A percentile compares a stretch with the other conserved stretches of the same genome.
Evolutionary conservation across 1,140 invertebrate species (phyloP).

Genomic region (Drosophila dunni): DNA sequence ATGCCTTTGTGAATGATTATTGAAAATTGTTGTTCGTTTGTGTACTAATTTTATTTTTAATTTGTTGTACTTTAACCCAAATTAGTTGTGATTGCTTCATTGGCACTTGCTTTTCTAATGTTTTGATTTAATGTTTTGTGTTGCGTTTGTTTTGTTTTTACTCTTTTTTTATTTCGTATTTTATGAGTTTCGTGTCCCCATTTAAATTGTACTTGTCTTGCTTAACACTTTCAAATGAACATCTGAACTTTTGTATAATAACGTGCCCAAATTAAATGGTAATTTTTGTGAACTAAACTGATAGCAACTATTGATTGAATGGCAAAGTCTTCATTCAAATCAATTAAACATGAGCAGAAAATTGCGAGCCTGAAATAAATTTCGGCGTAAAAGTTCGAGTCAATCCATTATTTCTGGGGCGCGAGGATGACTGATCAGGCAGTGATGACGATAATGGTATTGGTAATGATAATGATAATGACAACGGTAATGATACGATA

Average conservation of each 20-base stretch:
- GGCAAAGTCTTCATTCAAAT: conserved; percentile 47
- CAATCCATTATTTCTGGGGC: conserved; percentile 25
- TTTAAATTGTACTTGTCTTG: conserved; percentile 53
- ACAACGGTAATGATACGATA: conserved; percentile 20
- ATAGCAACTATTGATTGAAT: conserved; percentile 35
- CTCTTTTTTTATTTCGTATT: not conserved
- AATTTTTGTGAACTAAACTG: conserved; percentile 32
- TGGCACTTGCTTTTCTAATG: conserved; percentile 16
- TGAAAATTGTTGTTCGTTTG: not conserved
- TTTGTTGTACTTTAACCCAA: conserved; percentile 11
- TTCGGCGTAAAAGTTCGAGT: conserved; percentile 19
- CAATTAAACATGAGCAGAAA: conserved; percentile 50
- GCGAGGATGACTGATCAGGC: conserved; percentile 35
- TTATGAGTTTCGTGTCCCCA: conserved; percentile 31
- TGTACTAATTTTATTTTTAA: not conserved
- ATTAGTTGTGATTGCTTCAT: conserved; percentile 11
- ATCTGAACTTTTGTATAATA: conserved; percentile 57
- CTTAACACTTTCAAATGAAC: conserved; percentile 44
- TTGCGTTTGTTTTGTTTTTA: not conserved
- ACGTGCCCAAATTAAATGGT: conserved; percentile 33
- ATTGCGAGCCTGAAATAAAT: conserved; percentile 25
- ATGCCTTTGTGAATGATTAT: not conserved
- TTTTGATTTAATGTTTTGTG: conserved; percentile 8
- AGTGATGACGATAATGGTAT: conserved; percentile 13
- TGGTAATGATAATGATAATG: conserved; percentile 3